phyloP scores from a whole-genome alignment of 1,140 invertebrate genomes.

The Neodiprion virginianus region DNA sequence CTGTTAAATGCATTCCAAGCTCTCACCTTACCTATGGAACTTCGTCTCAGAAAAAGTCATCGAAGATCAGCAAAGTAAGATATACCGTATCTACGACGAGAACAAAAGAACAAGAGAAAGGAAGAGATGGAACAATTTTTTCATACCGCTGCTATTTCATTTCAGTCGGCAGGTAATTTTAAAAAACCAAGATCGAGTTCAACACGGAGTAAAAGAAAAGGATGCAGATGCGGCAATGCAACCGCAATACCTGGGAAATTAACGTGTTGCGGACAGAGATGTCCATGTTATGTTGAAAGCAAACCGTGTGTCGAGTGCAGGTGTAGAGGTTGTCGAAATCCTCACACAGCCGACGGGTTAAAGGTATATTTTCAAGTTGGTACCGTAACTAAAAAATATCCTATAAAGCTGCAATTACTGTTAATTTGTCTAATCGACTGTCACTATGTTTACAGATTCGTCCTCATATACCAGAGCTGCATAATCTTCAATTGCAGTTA shows the following conservation, averaged over 20 bases:
- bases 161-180: constrained; percentile 51
- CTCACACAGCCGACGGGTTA: constrained; percentile 79
- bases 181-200: constrained; percentile 59
- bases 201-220: constrained; percentile 68
- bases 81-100: too few species aligned
- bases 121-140: background rate
- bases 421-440: background rate
- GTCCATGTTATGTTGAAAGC: constrained; percentile 89
- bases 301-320: constrained; percentile 87
- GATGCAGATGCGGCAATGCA: constrained; percentile 90
- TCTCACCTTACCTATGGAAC: constrained; percentile 54
- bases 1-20: constrained; percentile 59
- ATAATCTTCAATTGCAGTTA: constrained; percentile 58
- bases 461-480: constrained; percentile 70
- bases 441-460: constrained; percentile 63
- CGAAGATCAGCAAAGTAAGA: constrained; percentile 59
- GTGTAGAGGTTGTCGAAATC: constrained; percentile 91
- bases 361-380: constrained; percentile 65
- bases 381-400: background rate
- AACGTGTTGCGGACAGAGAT: constrained; percentile 91
- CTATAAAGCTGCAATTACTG: too few species aligned
- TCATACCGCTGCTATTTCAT: constrained; percentile 19
- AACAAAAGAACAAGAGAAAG: too few species aligned
- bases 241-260: constrained; percentile 86
- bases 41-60: constrained; percentile 54